A percentile compares a stretch with the other conserved stretches of the same genome.
These are phyloP conservation scores for Pseudochirops corinnae DNA, from an alignment of 2,797 vertebrate species.

Conservation along the genomic window DNA sequence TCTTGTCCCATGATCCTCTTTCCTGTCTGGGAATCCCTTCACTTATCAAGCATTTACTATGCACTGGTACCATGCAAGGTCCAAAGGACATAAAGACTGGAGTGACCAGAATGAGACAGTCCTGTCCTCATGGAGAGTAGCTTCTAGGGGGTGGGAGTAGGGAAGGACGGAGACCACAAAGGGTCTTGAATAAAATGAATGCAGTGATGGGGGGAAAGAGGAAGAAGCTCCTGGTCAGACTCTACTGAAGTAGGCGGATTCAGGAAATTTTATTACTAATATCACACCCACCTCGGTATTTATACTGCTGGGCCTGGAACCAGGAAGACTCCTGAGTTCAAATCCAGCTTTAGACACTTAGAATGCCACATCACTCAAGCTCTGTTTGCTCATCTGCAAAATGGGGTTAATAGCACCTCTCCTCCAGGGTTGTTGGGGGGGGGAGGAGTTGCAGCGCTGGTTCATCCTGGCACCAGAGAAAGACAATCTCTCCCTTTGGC, in stretches of 20 bases:
- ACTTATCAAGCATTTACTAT: neutral
- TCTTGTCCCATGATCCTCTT: neutral
- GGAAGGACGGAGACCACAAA: neutral
- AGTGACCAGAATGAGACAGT: neutral
- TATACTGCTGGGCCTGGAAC: neutral
- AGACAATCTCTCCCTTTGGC: neutral
- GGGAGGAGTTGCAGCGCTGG: neutral
- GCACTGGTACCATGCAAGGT: neutral
- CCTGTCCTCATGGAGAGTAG: too few relatives aligned
- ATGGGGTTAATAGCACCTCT: neutral
- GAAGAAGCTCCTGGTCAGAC: too few relatives aligned
- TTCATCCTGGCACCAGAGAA: too few relatives aligned
- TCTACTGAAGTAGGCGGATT: neutral
- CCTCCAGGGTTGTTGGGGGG: rapidly evolving
- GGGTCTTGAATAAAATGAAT: neutral
- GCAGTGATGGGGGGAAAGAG: neutral
- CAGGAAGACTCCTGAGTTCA: neutral
- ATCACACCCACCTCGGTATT: too few relatives aligned
- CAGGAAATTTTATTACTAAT: neutral
- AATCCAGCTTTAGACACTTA: neutral
- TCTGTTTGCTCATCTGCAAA: neutral
- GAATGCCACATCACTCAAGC: neutral
- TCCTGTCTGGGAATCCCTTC: neutral
- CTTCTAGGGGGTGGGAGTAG: too few relatives aligned
- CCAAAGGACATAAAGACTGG: neutral